phyloP scores from a whole-genome alignment of 2,888 invertebrate genomes.

The Drosophila paramelanica region DNA sequence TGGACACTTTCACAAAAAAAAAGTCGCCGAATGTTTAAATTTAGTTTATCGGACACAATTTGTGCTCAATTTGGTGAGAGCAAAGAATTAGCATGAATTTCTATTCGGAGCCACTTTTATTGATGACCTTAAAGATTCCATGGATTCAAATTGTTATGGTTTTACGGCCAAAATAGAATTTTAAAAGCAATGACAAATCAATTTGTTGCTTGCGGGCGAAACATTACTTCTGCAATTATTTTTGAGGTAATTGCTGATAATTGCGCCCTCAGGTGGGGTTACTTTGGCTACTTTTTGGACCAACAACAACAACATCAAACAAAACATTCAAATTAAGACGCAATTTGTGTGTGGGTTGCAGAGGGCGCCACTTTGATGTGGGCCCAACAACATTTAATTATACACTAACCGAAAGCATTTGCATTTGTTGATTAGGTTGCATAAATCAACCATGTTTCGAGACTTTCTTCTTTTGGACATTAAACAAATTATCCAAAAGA shows the following conservation, averaged over 20 bases:
- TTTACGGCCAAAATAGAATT: neutral
- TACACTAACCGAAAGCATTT: too few species aligned
- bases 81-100: constrained; percentile 60
- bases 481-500: too few species aligned
- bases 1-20: constrained; percentile 71
- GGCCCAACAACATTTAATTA: too few species aligned
- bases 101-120: constrained; percentile 22
- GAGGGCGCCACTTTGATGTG: too few species aligned
- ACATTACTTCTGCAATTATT: constrained; percentile 33
- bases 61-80: constrained; percentile 56
- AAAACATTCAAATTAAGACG: constrained; percentile 3
- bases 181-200: constrained; percentile 70
- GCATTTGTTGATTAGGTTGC: too few species aligned
- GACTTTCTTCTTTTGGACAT: too few species aligned
- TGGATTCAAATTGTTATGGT: neutral
- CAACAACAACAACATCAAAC: constrained; percentile 16
- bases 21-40: constrained; percentile 28
- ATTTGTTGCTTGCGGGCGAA: constrained; percentile 38
- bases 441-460: too few species aligned
- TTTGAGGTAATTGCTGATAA: constrained; percentile 49
- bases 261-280: constrained; percentile 14
- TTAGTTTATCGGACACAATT: constrained; percentile 51
- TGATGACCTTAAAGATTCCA: constrained; percentile 2
- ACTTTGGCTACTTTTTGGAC: constrained; percentile 44
- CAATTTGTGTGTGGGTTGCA: neutral